Percentiles rank a stretch among this genome's conserved stretches.
Evolutionary conservation across 1,140 invertebrate species (phyloP).

Genomic region (Calephelis virginiensis): DNA sequence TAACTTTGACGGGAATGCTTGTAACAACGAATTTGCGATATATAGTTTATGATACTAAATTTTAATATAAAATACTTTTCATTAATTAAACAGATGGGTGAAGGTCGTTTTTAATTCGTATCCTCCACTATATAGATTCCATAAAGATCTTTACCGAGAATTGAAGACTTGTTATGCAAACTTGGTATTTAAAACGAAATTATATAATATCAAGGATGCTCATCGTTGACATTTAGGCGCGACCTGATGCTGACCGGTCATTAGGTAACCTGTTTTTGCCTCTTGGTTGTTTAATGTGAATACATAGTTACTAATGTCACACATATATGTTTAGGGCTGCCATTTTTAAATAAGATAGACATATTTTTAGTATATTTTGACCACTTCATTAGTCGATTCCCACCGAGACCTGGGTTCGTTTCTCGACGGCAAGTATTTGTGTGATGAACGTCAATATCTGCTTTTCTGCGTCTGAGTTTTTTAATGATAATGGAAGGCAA

Average conservation of each 20-base stretch:
- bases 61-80: too few relatives aligned
- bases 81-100: too few relatives aligned
- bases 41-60: too few relatives aligned
- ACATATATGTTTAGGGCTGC: background rate
- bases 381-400: too few relatives aligned
- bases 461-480: too few relatives aligned
- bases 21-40: too few relatives aligned
- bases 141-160: constrained; percentile 15
- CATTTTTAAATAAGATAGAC: background rate
- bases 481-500: too few relatives aligned
- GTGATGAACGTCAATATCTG: too few relatives aligned
- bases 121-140: background rate
- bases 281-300: constrained; percentile 31
- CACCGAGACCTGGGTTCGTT: too few relatives aligned
- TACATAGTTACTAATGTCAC: background rate
- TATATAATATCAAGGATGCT: constrained; percentile 47
- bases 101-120: background rate
- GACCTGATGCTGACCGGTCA: constrained; percentile 56
- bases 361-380: too few relatives aligned
- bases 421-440: too few relatives aligned
- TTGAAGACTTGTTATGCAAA: constrained; percentile 32
- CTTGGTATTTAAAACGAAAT: constrained; percentile 22
- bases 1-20: too few relatives aligned
- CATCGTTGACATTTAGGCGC: constrained; percentile 65
- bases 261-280: constrained; percentile 53